Conservation (phyloP, 2,113 vertebrate genomes). For the Otolemur garnettii region DNA sequence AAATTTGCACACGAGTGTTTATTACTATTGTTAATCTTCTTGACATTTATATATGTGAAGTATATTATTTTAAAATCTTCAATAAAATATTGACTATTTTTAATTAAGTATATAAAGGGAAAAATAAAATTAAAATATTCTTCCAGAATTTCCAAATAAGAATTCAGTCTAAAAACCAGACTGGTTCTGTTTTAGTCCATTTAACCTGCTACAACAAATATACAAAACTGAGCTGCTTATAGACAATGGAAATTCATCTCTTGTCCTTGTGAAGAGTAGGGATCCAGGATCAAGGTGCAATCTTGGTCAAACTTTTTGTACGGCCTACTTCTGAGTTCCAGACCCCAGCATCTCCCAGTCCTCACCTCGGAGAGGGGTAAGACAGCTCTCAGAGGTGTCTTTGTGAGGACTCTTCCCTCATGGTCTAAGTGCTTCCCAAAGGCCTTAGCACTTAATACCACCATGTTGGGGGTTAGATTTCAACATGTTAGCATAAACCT, state of each 20-base stretch:
- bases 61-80: not conserved
- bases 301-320: rapidly evolving
- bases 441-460: no score
- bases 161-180: not conserved
- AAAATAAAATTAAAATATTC: not conserved
- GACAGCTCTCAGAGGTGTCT: not conserved
- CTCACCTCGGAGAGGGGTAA: not conserved
- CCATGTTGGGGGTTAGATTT: not conserved
- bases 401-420: not conserved
- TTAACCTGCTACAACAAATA: rapidly evolving
- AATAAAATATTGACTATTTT: not conserved
- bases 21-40: not conserved
- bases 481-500: not conserved
- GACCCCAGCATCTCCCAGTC: not conserved
- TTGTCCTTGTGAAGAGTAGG: no score
- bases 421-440: not conserved
- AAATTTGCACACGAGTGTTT: not conserved
- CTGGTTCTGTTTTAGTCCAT: not conserved
- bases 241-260: not conserved
- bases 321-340: not conserved
- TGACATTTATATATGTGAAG: not conserved
- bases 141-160: not conserved
- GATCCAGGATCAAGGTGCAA: not conserved
- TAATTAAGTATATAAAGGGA: not conserved
- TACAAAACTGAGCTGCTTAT: no score